phyloP scores from a whole-genome alignment of 2,797 vertebrate species.

The Echeneis naucrates region DNA sequence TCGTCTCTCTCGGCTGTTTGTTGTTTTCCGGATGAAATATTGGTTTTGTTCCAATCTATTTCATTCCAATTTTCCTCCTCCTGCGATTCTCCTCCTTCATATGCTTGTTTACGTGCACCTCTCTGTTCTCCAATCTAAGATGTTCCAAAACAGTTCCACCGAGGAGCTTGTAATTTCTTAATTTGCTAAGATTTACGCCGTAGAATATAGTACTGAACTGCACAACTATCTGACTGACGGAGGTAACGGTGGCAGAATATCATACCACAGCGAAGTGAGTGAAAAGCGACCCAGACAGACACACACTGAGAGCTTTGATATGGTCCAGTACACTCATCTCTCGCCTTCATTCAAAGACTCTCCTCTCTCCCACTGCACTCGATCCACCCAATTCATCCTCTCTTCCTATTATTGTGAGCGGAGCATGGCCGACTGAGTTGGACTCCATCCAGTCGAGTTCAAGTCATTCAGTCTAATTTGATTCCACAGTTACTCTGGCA shows the following conservation, averaged over 20 bases:
- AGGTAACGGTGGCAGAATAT: conserved; percentile 38
- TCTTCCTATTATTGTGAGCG: conserved; percentile 52
- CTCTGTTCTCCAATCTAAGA: neutral
- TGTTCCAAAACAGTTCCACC: neutral
- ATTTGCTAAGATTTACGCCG: conserved; percentile 22
- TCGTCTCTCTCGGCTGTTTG: neutral
- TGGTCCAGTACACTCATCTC: conserved; percentile 51
- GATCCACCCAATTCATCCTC: conserved; percentile 49
- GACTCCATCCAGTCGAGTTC: conserved; percentile 55
- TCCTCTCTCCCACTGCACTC: conserved; percentile 45
- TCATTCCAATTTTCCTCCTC: neutral
- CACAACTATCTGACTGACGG: conserved; percentile 4
- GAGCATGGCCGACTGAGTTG: conserved; percentile 29
- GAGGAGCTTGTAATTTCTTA: conserved; percentile 11
- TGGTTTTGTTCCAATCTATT: conserved; percentile 9
- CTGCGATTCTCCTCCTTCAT: neutral
- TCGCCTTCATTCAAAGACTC: conserved; percentile 46
- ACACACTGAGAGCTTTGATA: conserved; percentile 57
- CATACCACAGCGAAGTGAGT: conserved; percentile 22
- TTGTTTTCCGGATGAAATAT: conserved; percentile 1
- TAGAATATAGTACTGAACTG: conserved; percentile 14
- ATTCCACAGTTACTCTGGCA: conserved; percentile 51
- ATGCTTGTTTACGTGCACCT: neutral
- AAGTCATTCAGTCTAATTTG: conserved; percentile 63
- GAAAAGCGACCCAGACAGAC: conserved; percentile 43